Conservation (phyloP, 1,140 invertebrate genomes). For the Hyles vespertilio region DNA sequence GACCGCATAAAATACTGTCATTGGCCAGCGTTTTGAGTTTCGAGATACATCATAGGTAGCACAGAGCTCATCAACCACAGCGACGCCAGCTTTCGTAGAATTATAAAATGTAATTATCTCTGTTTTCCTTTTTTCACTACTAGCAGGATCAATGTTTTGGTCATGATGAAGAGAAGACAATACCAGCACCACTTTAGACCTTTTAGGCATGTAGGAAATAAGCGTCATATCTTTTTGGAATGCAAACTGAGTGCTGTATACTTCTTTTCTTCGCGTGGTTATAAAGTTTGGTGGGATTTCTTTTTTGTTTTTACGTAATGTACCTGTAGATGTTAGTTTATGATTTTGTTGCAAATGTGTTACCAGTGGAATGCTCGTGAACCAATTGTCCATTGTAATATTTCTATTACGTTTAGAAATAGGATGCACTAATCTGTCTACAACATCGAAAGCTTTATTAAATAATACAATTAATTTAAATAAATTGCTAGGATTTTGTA, state of each 20-base stretch:
- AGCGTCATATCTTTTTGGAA: constrained; percentile 1
- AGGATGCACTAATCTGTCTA: constrained; percentile 17
- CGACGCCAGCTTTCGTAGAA: neutral
- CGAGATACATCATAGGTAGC: constrained; percentile 34
- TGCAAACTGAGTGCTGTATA: constrained; percentile 13
- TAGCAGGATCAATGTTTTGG: neutral
- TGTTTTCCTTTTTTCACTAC: no score
- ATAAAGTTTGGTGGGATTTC: constrained; percentile 39
- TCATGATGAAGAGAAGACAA: constrained; percentile 1
- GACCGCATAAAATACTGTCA: constrained; percentile 40
- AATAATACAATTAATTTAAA: no score
- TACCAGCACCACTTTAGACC: neutral
- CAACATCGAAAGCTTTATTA: constrained; percentile 20
- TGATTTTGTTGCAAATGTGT: constrained; percentile 32
- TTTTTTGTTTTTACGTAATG: constrained; percentile 65
- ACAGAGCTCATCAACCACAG: constrained; percentile 33
- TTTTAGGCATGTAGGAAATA: neutral
- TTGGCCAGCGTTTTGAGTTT: constrained; percentile 34
- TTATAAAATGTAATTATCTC: neutral
- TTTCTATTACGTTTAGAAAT: constrained; percentile 29
- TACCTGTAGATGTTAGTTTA: constrained; percentile 52
- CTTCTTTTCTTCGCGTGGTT: constrained; percentile 21
- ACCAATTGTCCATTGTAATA: constrained; percentile 23
- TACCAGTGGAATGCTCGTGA: constrained; percentile 33
- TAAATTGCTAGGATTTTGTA: no score